Base-by-base conservation (phyloP, 2,888 invertebrate genomes). In the Thecophora atra region DNA sequence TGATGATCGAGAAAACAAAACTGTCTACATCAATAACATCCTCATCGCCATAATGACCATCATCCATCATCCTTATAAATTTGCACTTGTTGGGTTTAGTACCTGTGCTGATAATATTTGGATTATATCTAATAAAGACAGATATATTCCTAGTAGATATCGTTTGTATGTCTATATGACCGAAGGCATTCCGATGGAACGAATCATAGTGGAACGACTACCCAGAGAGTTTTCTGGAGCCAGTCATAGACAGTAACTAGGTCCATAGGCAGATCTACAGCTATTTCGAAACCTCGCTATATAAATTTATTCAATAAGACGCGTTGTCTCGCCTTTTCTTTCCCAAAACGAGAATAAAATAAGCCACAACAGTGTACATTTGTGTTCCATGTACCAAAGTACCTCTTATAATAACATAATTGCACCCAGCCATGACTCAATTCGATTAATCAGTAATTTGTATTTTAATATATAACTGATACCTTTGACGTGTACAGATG, bases 271-370 rank as follows among this genome's bases (percentile, higher is more conserved):
- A 19, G 47, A 69, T 69, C 24, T 56, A 21, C 58, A 42, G n/a
- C 70, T 30, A 70, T 70, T 72, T 67, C 44, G 15, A 21, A 54
- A 68, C 68, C 68, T 72, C 60, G 67, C 72, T 68, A 26, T 67
- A 68, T 72, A 72, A 72, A 72, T 72, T 72, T 67, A 68, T 68
- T 72, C 60, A 68, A 72, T 72, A 68, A 63, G 68, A 72, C 72
- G 68, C 63, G 67, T 72, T 72, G 68, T 72, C 68, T 62, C 64
- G 42, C 54, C 47, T 70, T 62, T 7, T 3, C n/a, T 56, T 26
- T 56, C 13, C 4, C 11, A 15, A 11, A 56, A 26, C 26, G 13
- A 56, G 13, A 56, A 7, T 15, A 56, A 56, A 1, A 56, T 24
- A 21, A 56, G 15, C 5, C 21, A 13, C 56, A 56, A 56, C 26